Evolutionary conservation across 1,140 invertebrate genomes (phyloP), one percentile per base, ranked within the genome.

Genomic region (Apis laboriosa): DNA sequence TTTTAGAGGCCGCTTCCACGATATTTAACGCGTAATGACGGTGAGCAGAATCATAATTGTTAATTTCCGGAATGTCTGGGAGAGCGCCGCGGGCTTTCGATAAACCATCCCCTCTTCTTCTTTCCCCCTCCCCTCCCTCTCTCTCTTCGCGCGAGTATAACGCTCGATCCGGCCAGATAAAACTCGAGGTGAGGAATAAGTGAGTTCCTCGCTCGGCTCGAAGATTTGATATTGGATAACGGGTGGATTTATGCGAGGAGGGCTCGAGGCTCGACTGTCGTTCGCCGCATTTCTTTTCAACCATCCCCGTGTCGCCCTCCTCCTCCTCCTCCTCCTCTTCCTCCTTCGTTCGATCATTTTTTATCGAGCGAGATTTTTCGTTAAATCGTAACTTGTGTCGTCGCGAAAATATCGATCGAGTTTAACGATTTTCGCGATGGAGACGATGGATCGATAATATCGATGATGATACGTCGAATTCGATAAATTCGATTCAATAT

Each of bases 11-110:
- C 12, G 28, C 64, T 24, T 55, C 63, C 63, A 67, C 9, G 64
- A 68, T 77, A 68, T 77, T 77, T 77, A 77, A 68, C 61, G 76
- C 76, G 76, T 67, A 77, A 77, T 77, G 76, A 67, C 68, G 56
- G 76, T 55, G 58, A 77, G 19, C 76, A 43, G 24, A 21, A 21
- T 67, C 76, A n/a, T 77, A 77, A 77, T 77, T 77, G 76, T 77
- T 68, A 67, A 77, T 77, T 77, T 77, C 76, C 76, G 76, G 60
- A 66, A 77, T 77, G 74, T 66, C 74, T 21, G 61, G 43, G 74
- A 66, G 49, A 66, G 0, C 60, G 74, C 74, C 60, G 7, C n/a
- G 17, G 17, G 51, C 61, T 53, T 24, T 77, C 49, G 74, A 77
- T 66, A 77, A 66, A 60, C 51, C 5, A 4, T 43, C 51, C 24